phyloP scores from a whole-genome alignment of 2,113 vertebrate genomes.

The Urocolius indicus region DNA sequence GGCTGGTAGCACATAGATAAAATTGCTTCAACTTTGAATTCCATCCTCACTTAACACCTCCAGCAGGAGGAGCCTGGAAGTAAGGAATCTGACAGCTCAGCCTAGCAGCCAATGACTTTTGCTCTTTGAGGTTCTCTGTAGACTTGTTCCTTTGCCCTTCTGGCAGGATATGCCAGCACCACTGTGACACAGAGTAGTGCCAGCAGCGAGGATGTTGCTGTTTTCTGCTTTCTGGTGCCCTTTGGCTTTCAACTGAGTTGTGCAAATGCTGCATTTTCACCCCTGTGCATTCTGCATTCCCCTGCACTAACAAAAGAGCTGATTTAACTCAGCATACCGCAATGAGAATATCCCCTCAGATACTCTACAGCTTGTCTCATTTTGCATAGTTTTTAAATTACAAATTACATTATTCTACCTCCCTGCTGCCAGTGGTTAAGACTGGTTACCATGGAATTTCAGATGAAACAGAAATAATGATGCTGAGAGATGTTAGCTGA shows the following conservation, averaged over 20 bases:
- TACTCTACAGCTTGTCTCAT: not conserved
- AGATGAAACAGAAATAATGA: slow-evolving; percentile 15
- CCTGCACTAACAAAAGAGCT: not conserved
- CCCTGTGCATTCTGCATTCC: rapidly evolving
- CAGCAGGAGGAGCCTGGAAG: not conserved
- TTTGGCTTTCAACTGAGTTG: not conserved
- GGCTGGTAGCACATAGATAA: not conserved
- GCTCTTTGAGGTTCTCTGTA: not conserved
- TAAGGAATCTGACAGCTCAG: not conserved
- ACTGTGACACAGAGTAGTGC: not conserved
- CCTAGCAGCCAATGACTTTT: rapidly evolving
- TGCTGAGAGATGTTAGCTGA: not conserved
- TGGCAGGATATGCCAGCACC: not conserved
- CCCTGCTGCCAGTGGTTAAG: slow-evolving; percentile 1
- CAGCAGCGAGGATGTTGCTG: not conserved
- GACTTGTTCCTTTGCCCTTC: not conserved
- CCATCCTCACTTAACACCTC: not conserved
- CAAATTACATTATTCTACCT: not conserved
- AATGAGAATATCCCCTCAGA: not conserved
- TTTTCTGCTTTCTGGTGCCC: not conserved
- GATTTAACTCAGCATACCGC: not conserved
- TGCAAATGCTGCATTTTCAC: not conserved
- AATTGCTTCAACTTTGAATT: not conserved
- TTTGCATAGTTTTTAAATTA: not conserved
- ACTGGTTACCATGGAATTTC: slow-evolving; percentile 13